A percentile compares a stretch with the other conserved stretches of the same genome.
Evolutionary conservation across 2,888 invertebrate genomes (phyloP).

Genomic region (Busseola fusca): DNA sequence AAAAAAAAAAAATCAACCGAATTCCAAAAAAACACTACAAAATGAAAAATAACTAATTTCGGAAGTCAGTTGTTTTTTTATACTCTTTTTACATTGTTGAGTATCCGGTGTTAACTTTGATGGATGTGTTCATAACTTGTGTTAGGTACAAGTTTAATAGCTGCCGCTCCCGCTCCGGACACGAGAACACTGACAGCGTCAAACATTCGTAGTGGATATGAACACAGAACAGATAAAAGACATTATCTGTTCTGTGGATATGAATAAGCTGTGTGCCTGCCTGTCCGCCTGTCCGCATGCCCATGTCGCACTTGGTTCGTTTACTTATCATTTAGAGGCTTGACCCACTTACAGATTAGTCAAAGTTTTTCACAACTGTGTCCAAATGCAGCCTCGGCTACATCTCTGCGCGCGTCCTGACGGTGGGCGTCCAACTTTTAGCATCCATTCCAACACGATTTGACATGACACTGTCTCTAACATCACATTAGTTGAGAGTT

Average conservation of each 20-base stretch:
- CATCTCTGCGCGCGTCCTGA: not conserved
- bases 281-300: not conserved
- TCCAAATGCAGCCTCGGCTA: constrained; percentile 42
- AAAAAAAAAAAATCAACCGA: too few relatives aligned
- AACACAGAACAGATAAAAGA: too few relatives aligned
- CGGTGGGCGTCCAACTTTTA: not conserved
- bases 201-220: not conserved
- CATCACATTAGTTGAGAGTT: constrained; percentile 1
- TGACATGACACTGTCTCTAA: not conserved
- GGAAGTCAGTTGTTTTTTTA: too few relatives aligned
- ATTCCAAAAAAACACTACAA: too few relatives aligned
- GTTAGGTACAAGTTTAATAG: not conserved
- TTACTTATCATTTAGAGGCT: constrained; percentile 41
- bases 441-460: constrained; percentile 2
- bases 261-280: not conserved
- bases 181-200: not conserved
- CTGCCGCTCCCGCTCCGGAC: not conserved
- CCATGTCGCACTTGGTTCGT: constrained; percentile 15
- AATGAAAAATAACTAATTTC: too few relatives aligned
- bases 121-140: not conserved
- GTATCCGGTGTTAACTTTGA: not conserved
- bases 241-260: too few relatives aligned
- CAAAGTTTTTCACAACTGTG: constrained; percentile 57
- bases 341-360: constrained; percentile 51
- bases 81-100: not conserved